Evolutionary conservation across 2,113 vertebrate species (phyloP).

Genomic region (Cololabis saira): DNA sequence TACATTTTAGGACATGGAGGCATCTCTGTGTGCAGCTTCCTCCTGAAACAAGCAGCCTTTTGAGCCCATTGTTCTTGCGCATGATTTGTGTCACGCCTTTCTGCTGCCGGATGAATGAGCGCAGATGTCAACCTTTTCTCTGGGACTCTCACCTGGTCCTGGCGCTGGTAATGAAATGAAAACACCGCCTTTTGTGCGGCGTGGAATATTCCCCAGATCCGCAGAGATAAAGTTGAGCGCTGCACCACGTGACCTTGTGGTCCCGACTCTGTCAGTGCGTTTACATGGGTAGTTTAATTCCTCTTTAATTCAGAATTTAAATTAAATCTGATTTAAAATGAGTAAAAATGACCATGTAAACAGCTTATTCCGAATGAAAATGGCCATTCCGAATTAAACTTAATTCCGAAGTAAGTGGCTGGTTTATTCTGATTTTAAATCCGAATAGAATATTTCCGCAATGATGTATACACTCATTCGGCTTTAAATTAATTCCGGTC

Average conservation of each 20-base stretch:
- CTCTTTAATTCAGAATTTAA: too few species aligned
- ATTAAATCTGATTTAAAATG: too few species aligned
- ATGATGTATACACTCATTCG: too few species aligned
- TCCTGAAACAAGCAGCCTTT: constrained; percentile 86
- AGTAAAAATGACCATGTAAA: too few species aligned
- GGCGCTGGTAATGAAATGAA: constrained; percentile 95
- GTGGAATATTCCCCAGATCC: constrained; percentile 90
- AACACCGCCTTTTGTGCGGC: constrained; percentile 93
- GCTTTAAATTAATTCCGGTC: too few species aligned
- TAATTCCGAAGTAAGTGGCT: too few species aligned
- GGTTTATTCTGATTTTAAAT: too few species aligned
- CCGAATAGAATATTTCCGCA: too few species aligned
- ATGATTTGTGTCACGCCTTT: constrained; percentile 95
- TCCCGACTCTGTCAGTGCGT: constrained; percentile 30
- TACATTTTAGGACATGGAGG: too few species aligned
- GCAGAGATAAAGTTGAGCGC: constrained; percentile 88
- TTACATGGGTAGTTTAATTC: too few species aligned
- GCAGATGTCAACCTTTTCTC: constrained; percentile 97
- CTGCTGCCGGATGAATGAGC: constrained; percentile 91
- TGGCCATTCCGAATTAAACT: too few species aligned
- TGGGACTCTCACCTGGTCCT: constrained; percentile 92
- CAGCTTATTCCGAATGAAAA: too few species aligned
- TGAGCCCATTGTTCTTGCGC: constrained; percentile 90
- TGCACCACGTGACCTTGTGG: constrained; percentile 64
- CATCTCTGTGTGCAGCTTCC: constrained; percentile 82